These are phyloP conservation scores for Conops quadrifasciatus DNA, from an alignment of 2,888 invertebrate genomes.

Conservation along the genomic window DNA sequence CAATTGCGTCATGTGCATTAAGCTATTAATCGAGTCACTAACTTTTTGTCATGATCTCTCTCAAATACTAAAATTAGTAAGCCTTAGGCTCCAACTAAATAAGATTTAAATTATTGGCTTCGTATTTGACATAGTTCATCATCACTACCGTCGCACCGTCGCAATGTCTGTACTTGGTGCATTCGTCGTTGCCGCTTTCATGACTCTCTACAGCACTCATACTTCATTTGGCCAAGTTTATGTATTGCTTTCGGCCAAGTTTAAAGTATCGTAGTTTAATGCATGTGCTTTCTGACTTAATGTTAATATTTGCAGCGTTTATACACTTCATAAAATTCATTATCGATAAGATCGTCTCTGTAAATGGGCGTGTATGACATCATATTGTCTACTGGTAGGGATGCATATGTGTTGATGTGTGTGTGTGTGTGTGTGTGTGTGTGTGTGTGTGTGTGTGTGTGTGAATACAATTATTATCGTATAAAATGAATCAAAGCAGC, in stretches of 20 bases:
- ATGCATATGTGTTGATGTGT: slow-evolving; percentile 20
- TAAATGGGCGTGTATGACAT: neutral
- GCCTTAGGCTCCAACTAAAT: too few relatives aligned
- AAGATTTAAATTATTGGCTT: too few relatives aligned
- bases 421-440: slow-evolving; percentile 17
- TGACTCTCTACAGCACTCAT: too few relatives aligned
- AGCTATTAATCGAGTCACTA: too few relatives aligned
- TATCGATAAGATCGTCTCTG: slow-evolving; percentile 31
- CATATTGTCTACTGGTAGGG: slow-evolving; percentile 1
- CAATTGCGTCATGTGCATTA: too few relatives aligned
- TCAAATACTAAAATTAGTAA: too few relatives aligned
- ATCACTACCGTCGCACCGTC: too few relatives aligned
- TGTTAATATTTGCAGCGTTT: slow-evolving; percentile 51
- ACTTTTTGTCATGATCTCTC: too few relatives aligned
- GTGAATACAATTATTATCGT: slow-evolving; percentile 35
- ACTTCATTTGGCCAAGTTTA: too few relatives aligned
- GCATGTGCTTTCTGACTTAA: slow-evolving; percentile 46
- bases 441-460: slow-evolving; percentile 9
- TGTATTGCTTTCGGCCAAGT: slow-evolving; percentile 28
- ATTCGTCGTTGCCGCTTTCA: too few relatives aligned
- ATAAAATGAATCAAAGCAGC: neutral
- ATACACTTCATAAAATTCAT: slow-evolving; percentile 41
- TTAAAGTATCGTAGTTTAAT: slow-evolving; percentile 38
- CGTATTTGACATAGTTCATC: too few relatives aligned
- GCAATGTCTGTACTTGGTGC: too few relatives aligned